These are phyloP conservation scores for Rhyacichthys aspro DNA, from an alignment of 2,797 vertebrate species.

Conservation along the genomic window DNA sequence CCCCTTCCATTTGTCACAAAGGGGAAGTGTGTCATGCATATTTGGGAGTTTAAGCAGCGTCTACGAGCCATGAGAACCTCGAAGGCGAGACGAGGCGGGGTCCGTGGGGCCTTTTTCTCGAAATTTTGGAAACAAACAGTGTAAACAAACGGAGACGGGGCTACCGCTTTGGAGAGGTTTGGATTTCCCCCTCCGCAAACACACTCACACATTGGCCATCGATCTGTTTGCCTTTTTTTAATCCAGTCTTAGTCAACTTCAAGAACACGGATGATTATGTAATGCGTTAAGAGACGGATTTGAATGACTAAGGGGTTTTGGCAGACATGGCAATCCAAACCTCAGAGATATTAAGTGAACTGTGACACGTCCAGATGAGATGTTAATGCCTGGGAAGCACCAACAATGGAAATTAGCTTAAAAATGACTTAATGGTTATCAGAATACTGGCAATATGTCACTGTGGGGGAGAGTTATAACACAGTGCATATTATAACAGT, in stretches of 20 bases:
- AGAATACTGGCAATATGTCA: not conserved
- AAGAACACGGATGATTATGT: no score
- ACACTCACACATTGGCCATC: constrained; percentile 35
- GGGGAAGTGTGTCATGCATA: constrained; percentile 69
- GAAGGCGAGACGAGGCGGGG: constrained; percentile 3
- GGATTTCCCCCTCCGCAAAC: constrained; percentile 23
- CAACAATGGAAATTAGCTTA: not conserved
- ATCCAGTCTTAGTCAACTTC: not conserved
- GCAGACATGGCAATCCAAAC: not conserved
- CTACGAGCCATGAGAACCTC: constrained; percentile 60
- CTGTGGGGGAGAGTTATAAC: no score
- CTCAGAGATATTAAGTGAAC: constrained; percentile 1
- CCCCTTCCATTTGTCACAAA: constrained; percentile 31
- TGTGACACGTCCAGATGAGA: not conserved
- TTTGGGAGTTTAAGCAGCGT: constrained; percentile 67
- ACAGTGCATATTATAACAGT: no score
- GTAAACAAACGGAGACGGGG: constrained; percentile 22
- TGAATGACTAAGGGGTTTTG: not conserved
- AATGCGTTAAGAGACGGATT: no score
- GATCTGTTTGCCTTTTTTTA: constrained; percentile 11
- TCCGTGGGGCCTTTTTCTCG: not conserved
- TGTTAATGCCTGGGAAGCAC: not conserved
- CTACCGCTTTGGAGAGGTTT: constrained; percentile 36
- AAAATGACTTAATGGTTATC: not conserved
- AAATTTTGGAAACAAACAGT: constrained; percentile 15